phyloP scores from a whole-genome alignment of 2,888 invertebrate genomes.

The Philhelius pedissequus region DNA sequence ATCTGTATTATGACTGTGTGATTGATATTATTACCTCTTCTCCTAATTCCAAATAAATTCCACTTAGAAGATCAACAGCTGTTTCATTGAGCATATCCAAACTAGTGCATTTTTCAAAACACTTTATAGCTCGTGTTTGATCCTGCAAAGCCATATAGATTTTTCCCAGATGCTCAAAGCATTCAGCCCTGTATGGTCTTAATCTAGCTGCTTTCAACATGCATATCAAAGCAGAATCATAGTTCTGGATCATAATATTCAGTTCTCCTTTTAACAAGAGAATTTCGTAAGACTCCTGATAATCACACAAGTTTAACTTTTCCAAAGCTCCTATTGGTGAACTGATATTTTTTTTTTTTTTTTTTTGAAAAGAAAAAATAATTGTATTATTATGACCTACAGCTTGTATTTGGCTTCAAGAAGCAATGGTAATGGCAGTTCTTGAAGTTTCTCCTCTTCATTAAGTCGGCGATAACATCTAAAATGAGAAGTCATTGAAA shows the following conservation, averaged over 20 bases:
- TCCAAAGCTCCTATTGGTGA: constrained; percentile 80
- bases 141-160: constrained; percentile 85
- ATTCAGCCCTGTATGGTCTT: constrained; percentile 86
- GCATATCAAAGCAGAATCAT: constrained; percentile 82
- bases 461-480: constrained; percentile 74
- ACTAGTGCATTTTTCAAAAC: constrained; percentile 90
- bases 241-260: constrained; percentile 78
- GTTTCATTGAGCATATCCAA: constrained; percentile 84
- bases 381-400: constrained; percentile 70
- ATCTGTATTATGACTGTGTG: neutral
- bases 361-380: neutral
- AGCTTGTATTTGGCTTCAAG: constrained; percentile 72
- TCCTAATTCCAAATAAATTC: constrained; percentile 84
- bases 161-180: constrained; percentile 88
- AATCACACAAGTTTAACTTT: constrained; percentile 77
- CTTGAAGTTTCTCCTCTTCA: constrained; percentile 67
- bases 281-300: constrained; percentile 72
- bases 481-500: neutral
- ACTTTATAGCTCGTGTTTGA: constrained; percentile 87
- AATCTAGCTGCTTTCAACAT: constrained; percentile 86
- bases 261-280: constrained; percentile 73
- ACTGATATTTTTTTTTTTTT: constrained; percentile 59
- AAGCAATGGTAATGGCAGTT: constrained; percentile 69
- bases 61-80: constrained; percentile 87
- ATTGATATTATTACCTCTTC: constrained; percentile 80